Percentiles rank a stretch among this genome's conserved stretches.
Conservation (phyloP, 64 coral and sea anemone genomes). For the Cladopsammia gracilis region DNA sequence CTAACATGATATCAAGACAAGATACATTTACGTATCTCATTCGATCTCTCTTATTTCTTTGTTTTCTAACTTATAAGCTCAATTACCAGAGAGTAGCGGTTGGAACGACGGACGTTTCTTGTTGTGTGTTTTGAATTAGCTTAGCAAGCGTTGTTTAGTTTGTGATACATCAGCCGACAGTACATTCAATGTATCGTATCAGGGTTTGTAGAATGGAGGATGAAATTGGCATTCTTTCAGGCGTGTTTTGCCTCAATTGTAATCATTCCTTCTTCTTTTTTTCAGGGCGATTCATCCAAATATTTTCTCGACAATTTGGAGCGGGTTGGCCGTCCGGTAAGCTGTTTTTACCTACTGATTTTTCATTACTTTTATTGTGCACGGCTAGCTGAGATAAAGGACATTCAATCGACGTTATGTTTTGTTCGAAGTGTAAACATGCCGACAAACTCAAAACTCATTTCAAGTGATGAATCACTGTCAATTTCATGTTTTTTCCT, state of each 20-base stretch:
- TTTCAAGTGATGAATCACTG: not conserved
- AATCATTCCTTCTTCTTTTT: constrained; percentile 47
- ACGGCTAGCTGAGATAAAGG: not conserved
- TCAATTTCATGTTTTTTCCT: constrained; percentile 10
- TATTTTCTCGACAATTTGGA: constrained; percentile 99
- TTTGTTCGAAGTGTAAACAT: constrained; percentile 2
- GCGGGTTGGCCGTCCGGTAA: constrained; percentile 93
- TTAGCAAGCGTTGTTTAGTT: not conserved
- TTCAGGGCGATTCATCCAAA: constrained; percentile 96
- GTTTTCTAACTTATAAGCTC: not conserved
- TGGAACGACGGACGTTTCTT: not conserved
- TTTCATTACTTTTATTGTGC: too few species aligned
- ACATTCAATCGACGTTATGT: constrained; percentile 13
- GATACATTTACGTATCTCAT: constrained; percentile 1
- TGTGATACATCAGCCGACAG: not conserved
- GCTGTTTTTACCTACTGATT: constrained; percentile 20
- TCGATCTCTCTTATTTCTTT: not conserved
- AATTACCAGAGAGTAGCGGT: not conserved
- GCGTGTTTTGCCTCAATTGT: constrained; percentile 19
- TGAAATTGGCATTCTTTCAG: constrained; percentile 34
- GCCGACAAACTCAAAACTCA: not conserved
- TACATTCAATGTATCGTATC: not conserved
- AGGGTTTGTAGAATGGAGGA: not conserved
- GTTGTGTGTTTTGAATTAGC: not conserved
- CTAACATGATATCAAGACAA: constrained; percentile 24